Evolutionary conservation across 2,888 invertebrate genomes (phyloP), one percentile per base, ranked within the genome.

Genomic region (Sarcophaga subvicina): DNA sequence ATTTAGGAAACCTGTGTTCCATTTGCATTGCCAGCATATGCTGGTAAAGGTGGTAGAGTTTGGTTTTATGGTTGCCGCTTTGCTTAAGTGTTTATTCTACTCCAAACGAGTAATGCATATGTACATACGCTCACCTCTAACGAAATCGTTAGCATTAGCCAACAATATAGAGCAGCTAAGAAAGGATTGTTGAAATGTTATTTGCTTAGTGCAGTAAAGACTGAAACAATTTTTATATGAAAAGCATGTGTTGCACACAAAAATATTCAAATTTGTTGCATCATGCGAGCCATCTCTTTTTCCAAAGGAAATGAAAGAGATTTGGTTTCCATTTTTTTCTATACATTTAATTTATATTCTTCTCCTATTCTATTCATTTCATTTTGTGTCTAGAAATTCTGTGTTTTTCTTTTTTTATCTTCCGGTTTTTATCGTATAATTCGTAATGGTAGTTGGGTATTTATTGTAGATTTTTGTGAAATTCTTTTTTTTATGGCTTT

Each of bases 161-260:
- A 14, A 54, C 12, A 22, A 22, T 54, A 64, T 64, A 25, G 20
- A 62, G 20, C n/a, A 22, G n/a, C 59, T 66, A 67, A 25, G 17
- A 0, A 59, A 72, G 71, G 59, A 64, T 64, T 76, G 75, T 71
- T n/a, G n/a, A 45, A 64, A 82, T 76, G 70, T 70, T 76, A 70
- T 82, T 81, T 63, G 49, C 27, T 70, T n/a, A 79, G 54, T 17
- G 4, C 54, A 54, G 37, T 37, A 37, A 37, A 37, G 37, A 37
- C 8, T 37, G 37, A 54, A 54, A 80, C n/a, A 69, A 69, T 71
- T 75, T 69, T 78, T 64, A 67, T 78, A 85, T 85, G 73, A 73
- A 59, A 80, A 77, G 12, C 69, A 80, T 81, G 78, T 78, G 81
- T 69, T 81, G 85, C 80, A 67, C 80, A 67, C 63, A 70, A 70